These are phyloP conservation scores for Cladorhizidae sp. DNA, from an alignment of 37 sponge, comb jelly and placozoan genomes.

Conservation along the genomic window DNA sequence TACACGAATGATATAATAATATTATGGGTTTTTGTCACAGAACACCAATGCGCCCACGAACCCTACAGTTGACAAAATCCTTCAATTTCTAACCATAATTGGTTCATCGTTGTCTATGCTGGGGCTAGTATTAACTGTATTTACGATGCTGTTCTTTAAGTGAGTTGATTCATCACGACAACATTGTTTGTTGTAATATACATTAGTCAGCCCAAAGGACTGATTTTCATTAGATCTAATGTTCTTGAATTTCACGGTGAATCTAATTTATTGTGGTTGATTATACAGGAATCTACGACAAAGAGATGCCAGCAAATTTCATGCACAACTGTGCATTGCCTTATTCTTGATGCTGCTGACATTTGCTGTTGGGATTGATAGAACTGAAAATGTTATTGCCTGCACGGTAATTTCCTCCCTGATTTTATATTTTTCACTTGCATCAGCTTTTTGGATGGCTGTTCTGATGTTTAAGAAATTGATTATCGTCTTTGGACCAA, in stretches of 20 bases:
- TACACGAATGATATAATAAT: no score
- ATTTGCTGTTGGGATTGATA: constrained; percentile 57
- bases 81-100: constrained; percentile 24
- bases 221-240: no score
- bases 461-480: constrained; percentile 65
- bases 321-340: constrained; percentile 60
- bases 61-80: background rate
- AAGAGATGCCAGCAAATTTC: constrained; percentile 56
- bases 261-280: no score
- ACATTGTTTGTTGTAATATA: background rate
- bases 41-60: constrained; percentile 33
- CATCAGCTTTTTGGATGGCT: constrained; percentile 70
- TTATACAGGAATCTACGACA: constrained; percentile 49
- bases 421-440: constrained; percentile 61
- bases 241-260: no score
- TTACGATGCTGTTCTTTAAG: constrained; percentile 51
- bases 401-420: constrained; percentile 43
- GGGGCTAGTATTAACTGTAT: constrained; percentile 41
- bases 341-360: constrained; percentile 45
- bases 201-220: background rate
- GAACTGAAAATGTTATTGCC: constrained; percentile 26
- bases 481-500: constrained; percentile 52
- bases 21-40: background rate
- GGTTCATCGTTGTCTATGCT: constrained; percentile 48
- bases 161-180: constrained; percentile 8